Evolutionary conservation across 2,797 vertebrate species (phyloP).

Genomic region (Cyprinodon diabolis): DNA sequence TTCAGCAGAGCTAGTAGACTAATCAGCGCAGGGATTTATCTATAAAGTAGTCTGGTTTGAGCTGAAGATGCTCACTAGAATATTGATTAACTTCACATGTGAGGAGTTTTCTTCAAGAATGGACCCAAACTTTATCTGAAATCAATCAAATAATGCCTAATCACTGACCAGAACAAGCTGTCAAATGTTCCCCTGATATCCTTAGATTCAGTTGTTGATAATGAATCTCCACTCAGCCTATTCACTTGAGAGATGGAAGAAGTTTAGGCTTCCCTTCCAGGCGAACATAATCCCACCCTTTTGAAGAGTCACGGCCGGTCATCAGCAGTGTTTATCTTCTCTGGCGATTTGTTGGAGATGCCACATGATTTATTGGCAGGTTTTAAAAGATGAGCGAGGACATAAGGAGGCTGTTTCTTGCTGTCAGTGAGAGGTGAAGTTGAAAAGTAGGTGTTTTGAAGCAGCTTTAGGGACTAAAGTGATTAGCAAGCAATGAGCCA

Average conservation of each 20-base stretch:
- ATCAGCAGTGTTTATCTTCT: conserved; percentile 40
- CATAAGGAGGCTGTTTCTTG: not conserved
- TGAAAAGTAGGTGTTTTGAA: conserved; percentile 11
- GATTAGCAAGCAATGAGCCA: conserved; percentile 15
- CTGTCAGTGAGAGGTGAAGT: not conserved
- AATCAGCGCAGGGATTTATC: too few relatives aligned
- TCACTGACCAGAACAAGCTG: not conserved
- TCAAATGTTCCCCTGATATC: not conserved
- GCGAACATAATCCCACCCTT: conserved; percentile 39
- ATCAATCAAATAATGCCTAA: not conserved
- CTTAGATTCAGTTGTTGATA: too few relatives aligned
- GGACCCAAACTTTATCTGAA: not conserved
- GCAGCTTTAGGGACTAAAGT: conserved; percentile 4
- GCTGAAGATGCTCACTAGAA: not conserved
- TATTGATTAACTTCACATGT: not conserved
- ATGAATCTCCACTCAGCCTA: conserved; percentile 37
- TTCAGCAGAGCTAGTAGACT: not conserved
- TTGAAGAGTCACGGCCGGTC: conserved; percentile 21
- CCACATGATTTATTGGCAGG: conserved; percentile 27
- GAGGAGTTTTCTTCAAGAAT: not conserved
- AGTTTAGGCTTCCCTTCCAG: conserved; percentile 15
- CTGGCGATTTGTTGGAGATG: conserved; percentile 21
- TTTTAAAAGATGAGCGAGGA: conserved; percentile 12
- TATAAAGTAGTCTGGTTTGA: too few relatives aligned
- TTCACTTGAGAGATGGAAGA: conserved; percentile 30